Base-by-base conservation (phyloP, 2,888 invertebrate species). In the Rhorus exstirpatorius region DNA sequence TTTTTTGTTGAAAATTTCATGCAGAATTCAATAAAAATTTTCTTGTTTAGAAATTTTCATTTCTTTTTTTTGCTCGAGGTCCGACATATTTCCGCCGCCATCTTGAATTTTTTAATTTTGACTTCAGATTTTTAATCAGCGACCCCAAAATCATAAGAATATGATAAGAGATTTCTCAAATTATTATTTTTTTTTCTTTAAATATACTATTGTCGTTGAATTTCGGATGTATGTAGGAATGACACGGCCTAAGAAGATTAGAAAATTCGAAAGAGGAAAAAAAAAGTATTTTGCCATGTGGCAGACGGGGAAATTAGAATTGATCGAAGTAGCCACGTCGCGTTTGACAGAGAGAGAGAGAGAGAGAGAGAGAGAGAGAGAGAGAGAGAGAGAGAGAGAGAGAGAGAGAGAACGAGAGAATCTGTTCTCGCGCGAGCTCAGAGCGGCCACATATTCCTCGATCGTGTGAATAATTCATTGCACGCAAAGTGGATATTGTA, bases 381-480 rank as follows among this genome's bases (percentile, higher is more conserved):
- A n/a, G n/a, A n/a, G n/a, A n/a, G n/a, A n/a, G n/a, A n/a, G n/a
- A n/a, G n/a, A n/a, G n/a, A n/a, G n/a, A n/a, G n/a, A n/a, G n/a
- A n/a, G n/a, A n/a, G n/a, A n/a, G n/a, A n/a, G n/a, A n/a, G n/a
- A n/a, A n/a, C n/a, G n/a, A 70, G 71, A 65, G 24, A 51, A 58
- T 41, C 6, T 31, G 31, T 58, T 19, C 24, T 51, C 19, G 1
- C 26, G 53, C 41, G 46, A 21, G 26, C 63, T 76, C 26, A 41
- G 17, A 12, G 65, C 53, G 24, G 76, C 46, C 46, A 1, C 76
- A 38, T 55, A 77, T 63, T 72, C 67, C 68, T 63, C 67, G 31
- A 61, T 35, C 19, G 19, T 65, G 41, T 77, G 81, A 81, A 81
- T 81, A 72, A 81, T 81, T 81, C 81, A 81, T 77, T 77, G 61